These are phyloP conservation scores for Choloepus didactylus DNA, from an alignment of 2,797 vertebrate genomes.

Conservation along the genomic window DNA sequence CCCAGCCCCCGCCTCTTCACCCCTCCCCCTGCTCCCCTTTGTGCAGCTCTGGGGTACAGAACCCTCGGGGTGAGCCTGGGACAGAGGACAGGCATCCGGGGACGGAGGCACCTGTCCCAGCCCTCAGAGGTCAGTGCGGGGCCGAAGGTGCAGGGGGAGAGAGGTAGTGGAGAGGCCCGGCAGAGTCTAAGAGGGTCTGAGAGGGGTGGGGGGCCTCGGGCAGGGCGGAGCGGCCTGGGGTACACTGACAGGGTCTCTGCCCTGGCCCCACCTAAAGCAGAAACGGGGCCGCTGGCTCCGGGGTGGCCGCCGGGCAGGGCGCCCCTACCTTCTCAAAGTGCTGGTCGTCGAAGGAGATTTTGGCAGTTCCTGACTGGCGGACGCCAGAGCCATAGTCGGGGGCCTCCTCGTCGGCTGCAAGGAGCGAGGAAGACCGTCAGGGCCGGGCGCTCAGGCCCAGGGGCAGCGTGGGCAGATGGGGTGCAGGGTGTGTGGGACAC, in stretches of 20 bases:
- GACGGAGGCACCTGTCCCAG: not conserved
- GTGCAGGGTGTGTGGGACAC: fast-evolving
- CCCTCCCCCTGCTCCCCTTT: too few species aligned
- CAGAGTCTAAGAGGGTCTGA: too few species aligned
- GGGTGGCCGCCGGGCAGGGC: fast-evolving
- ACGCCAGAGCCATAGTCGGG: slow-evolving; percentile 97
- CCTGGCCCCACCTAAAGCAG: not conserved
- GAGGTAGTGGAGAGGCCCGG: too few species aligned
- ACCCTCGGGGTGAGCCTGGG: too few species aligned
- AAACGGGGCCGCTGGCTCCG: too few species aligned
- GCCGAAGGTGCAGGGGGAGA: too few species aligned
- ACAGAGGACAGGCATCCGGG: too few species aligned
- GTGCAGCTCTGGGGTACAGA: too few species aligned
- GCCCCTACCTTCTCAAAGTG: slow-evolving; percentile 96
- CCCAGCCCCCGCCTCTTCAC: not conserved
- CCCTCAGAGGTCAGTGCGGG: not conserved
- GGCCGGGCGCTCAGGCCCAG: not conserved
- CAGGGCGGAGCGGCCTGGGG: too few species aligned
- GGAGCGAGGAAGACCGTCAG: slow-evolving; percentile 72
- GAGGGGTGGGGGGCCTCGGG: too few species aligned
- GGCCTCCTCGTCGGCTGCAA: slow-evolving; percentile 97
- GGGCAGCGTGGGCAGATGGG: too few species aligned
- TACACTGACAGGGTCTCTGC: fast-evolving
- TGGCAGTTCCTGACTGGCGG: slow-evolving; percentile 96
- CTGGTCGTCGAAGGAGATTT: slow-evolving; percentile 98